Evolutionary conservation across 2,113 vertebrate genomes (phyloP), one percentile per base, ranked within the genome.

Genomic region (Pteronura brasiliensis): DNA sequence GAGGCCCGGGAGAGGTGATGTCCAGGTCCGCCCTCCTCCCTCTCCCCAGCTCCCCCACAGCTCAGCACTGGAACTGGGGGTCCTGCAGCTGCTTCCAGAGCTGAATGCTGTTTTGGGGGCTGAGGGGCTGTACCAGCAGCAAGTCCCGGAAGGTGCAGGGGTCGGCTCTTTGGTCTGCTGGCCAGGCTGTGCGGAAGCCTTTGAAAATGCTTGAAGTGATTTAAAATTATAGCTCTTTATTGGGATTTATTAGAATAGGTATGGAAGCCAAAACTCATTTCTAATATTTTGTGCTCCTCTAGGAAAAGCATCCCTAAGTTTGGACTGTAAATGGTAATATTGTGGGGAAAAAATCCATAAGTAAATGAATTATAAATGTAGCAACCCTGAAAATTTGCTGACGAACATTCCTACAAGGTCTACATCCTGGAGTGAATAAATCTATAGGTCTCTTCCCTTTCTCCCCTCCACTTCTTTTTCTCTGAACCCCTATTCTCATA

Each of bases 61-160:
- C 7, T 98, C 92, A 98, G 87, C 99, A 99, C 36, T 80, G 98
- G 71, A 99, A 96, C 12, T 82, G 36, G 0, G 98, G 98, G 82
- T 97, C 96, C 0, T 44, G 98, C 74, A 99, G 98, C 91, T 98
- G 99, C 52, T 93, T 93, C 99, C 99, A 99, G 95, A 99, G 99
- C 92, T 98, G 97, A 34, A 99, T 98, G 95, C 99, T 99, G 96
- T 99, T 97, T 95, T 99, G 99, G 0, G 99, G 99, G 72, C 98
- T 99, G 86, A 99, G 98, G 0, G 99, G 99, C 88, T 99, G 99
- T 18, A 99, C 99, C 4, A 99, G 98, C 97, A 99, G 98, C 52
- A 99, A 95, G 21, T 97, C 95, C 14, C 98, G 98, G 82, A 99
- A 98, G 2, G 98, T 96, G 10, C 99, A 99, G 10, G 99, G 98